phyloP scores from a whole-genome alignment of 1,140 invertebrate genomes.

The Asbolus verrucosus region DNA sequence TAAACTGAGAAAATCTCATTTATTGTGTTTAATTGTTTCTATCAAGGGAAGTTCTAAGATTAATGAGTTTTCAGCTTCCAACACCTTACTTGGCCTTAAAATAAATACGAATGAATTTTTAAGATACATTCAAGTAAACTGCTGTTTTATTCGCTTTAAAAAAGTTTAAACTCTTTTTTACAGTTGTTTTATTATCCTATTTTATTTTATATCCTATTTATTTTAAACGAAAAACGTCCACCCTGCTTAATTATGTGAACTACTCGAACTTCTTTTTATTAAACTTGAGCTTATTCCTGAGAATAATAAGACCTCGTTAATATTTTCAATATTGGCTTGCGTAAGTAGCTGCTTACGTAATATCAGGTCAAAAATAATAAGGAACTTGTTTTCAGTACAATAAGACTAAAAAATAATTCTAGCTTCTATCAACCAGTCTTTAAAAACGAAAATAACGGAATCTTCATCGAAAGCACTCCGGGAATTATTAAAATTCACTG shows the following conservation, averaged over 20 bases:
- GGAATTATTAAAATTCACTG: no score
- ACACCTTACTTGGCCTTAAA: background rate
- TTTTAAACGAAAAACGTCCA: conserved; percentile 10
- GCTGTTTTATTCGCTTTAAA: conserved; percentile 4
- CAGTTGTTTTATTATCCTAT: background rate
- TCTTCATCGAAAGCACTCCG: no score
- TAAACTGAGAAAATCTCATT: background rate
- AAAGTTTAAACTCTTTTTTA: conserved; percentile 14
- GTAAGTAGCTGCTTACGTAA: background rate
- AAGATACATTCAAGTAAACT: background rate
- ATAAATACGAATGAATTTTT: conserved; percentile 1
- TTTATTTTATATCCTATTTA: conserved; percentile 13
- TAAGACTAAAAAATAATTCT: no score
- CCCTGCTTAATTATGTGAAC: background rate
- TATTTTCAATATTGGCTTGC: no score
- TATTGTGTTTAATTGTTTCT: no score
- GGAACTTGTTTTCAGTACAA: conserved; percentile 1
- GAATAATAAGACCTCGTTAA: no score
- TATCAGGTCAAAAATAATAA: conserved; percentile 2
- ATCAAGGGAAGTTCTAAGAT: no score
- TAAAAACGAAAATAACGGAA: no score
- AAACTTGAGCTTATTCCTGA: no score
- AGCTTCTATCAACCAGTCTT: background rate
- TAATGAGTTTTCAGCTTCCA: background rate
- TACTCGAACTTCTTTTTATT: background rate